Percentiles rank a stretch among this genome's conserved stretches.
Evolutionary conservation across 2,113 vertebrate species (phyloP).

Genomic region (Eolophus roseicapilla): DNA sequence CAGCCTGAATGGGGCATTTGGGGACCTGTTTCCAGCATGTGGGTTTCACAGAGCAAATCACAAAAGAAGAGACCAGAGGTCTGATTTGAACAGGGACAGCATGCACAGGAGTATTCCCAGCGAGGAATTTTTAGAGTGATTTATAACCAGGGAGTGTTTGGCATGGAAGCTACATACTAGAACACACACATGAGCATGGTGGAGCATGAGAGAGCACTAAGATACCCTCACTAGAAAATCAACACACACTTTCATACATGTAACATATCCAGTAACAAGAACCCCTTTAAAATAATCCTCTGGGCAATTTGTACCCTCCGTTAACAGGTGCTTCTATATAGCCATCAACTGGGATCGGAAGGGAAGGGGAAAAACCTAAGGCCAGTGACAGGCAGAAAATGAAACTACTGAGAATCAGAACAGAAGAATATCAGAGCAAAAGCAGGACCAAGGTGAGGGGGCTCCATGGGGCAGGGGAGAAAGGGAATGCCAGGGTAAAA

Average conservation of each 20-base stretch:
- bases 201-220: not conserved
- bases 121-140: not conserved
- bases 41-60: not conserved
- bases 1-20: not conserved
- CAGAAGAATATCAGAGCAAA: not conserved
- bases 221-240: not conserved
- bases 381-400: not conserved
- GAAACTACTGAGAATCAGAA: not conserved
- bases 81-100: not conserved
- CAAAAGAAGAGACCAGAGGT: not conserved
- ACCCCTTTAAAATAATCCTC: not conserved
- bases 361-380: not conserved
- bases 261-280: not conserved
- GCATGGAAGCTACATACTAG: not conserved
- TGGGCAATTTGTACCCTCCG: not conserved
- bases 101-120: not conserved
- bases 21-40: not conserved
- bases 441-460: not conserved
- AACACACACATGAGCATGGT: not conserved
- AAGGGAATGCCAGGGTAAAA: not conserved
- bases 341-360: not conserved
- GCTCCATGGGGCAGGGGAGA: too few relatives aligned
- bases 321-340: not conserved
- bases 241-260: rapidly evolving
- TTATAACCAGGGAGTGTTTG: not conserved